Conservation (phyloP, 2,797 vertebrate genomes). For the Bovichtus diacanthus region DNA sequence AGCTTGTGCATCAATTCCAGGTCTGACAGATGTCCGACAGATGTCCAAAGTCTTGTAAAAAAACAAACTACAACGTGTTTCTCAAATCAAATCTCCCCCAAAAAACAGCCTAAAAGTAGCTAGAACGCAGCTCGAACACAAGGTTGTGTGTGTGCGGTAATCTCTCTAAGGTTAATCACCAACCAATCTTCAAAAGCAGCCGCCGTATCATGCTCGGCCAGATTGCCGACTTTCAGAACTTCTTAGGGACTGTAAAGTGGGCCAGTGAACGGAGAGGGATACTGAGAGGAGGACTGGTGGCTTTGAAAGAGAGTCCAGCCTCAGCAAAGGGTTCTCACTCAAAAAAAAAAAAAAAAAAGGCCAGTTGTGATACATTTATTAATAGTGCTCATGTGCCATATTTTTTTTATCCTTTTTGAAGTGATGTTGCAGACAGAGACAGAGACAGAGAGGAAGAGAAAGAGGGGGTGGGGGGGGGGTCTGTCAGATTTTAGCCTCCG, state of each 20-base stretch:
- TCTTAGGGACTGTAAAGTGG: conserved; percentile 79
- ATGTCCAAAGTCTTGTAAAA: conserved; percentile 47
- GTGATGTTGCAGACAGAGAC: conserved; percentile 46
- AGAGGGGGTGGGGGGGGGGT: conserved; percentile 16
- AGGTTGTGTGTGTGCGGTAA: conserved; percentile 46
- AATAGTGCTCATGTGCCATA: conserved; percentile 64
- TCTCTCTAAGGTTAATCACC: conserved; percentile 77
- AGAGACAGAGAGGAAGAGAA: conserved; percentile 3
- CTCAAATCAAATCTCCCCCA: neutral
- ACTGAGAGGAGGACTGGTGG: conserved; percentile 53
- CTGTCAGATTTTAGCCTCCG: conserved; percentile 63
- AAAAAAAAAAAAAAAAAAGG: conserved; percentile 35
- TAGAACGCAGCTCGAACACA: conserved; percentile 31
- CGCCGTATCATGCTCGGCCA: conserved; percentile 74
- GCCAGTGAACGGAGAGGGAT: conserved; percentile 60
- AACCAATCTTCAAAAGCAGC: conserved; percentile 73
- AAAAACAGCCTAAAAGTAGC: conserved; percentile 35
- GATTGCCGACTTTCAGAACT: conserved; percentile 78
- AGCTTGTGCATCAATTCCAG: conserved; percentile 44
- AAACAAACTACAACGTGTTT: conserved; percentile 30
- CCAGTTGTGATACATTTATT: conserved; percentile 73
- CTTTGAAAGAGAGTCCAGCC: conserved; percentile 73
- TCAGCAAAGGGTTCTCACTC: conserved; percentile 58
- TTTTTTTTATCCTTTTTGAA: conserved; percentile 67
- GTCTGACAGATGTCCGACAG: conserved; percentile 60